These are phyloP conservation scores for Ephestia elutella DNA, from an alignment of 1,140 invertebrate genomes.

Conservation along the genomic window DNA sequence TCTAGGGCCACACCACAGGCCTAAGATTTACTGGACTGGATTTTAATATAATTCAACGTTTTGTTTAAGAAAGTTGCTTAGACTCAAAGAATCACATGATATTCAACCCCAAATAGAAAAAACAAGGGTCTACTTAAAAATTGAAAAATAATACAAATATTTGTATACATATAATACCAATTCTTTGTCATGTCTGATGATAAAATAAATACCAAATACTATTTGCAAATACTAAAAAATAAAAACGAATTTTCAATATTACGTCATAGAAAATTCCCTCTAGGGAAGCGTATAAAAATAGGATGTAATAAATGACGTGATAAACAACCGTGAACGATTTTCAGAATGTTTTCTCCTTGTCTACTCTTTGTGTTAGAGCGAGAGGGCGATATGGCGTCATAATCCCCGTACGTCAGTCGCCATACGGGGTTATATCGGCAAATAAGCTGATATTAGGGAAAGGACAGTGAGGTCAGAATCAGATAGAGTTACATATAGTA, in stretches of 20 bases:
- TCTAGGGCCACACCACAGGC: too few species aligned
- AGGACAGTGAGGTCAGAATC: background rate
- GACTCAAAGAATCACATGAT: too few species aligned
- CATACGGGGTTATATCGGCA: constrained; percentile 1
- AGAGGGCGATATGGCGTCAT: background rate
- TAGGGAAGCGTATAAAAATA: background rate
- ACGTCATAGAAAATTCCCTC: background rate
- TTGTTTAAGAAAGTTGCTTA: too few species aligned
- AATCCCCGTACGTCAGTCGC: background rate
- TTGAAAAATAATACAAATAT: too few species aligned
- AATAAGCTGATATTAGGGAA: background rate
- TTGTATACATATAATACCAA: too few species aligned
- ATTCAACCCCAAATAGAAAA: too few species aligned
- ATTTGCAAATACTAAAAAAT: too few species aligned
- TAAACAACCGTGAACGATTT: constrained; percentile 2
- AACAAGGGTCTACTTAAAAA: too few species aligned
- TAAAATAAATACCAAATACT: too few species aligned
- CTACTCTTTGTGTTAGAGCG: background rate
- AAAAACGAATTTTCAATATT: background rate
- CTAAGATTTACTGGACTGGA: too few species aligned
- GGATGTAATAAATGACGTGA: background rate
- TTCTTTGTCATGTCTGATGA: too few species aligned
- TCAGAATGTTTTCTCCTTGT: background rate
- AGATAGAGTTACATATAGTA: background rate
- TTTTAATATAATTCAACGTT: too few species aligned